A percentile compares a stretch with the other conserved stretches of the same genome.
Conservation (phyloP, 2,113 vertebrate genomes). For the Phrynocephalus versicolor region DNA sequence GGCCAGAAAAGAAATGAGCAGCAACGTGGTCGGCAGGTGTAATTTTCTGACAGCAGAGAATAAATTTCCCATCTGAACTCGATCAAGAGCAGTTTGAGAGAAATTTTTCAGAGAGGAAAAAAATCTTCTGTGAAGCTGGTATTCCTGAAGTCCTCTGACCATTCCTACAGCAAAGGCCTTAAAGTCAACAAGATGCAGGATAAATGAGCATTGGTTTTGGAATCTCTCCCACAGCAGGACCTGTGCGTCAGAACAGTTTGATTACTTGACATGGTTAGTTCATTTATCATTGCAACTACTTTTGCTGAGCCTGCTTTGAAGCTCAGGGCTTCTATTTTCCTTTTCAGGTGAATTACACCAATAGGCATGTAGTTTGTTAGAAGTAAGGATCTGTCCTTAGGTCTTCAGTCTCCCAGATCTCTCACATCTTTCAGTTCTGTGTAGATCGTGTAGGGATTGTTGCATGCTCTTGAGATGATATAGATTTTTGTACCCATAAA, state of each 20-base stretch:
- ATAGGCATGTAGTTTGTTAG: constrained; percentile 60
- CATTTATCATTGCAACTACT: constrained; percentile 71
- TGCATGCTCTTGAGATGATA: constrained; percentile 26
- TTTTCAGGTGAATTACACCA: constrained; percentile 63
- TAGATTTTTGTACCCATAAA: neutral
- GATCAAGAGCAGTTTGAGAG: constrained; percentile 78
- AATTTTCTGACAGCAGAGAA: constrained; percentile 67
- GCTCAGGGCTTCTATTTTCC: constrained; percentile 64
- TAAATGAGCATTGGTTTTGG: constrained; percentile 73
- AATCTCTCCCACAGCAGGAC: constrained; percentile 66
- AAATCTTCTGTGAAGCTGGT: constrained; percentile 74
- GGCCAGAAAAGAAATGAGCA: constrained; percentile 55
- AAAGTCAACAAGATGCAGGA: constrained; percentile 67
- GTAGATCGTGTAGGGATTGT: constrained; percentile 60
- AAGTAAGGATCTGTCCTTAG: constrained; percentile 56
- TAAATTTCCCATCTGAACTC: constrained; percentile 77
- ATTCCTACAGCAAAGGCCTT: constrained; percentile 73
- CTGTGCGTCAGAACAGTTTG: constrained; percentile 67
- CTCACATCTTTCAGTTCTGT: constrained; percentile 50
- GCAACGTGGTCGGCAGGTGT: constrained; percentile 71
- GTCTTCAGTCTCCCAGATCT: constrained; percentile 25
- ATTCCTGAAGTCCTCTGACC: constrained; percentile 76
- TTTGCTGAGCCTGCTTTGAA: constrained; percentile 67
- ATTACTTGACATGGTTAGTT: constrained; percentile 68
- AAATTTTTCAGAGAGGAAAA: constrained; percentile 70